Evolutionary conservation across 2,797 vertebrate species (phyloP).

Genomic region (Chrosomus eos): DNA sequence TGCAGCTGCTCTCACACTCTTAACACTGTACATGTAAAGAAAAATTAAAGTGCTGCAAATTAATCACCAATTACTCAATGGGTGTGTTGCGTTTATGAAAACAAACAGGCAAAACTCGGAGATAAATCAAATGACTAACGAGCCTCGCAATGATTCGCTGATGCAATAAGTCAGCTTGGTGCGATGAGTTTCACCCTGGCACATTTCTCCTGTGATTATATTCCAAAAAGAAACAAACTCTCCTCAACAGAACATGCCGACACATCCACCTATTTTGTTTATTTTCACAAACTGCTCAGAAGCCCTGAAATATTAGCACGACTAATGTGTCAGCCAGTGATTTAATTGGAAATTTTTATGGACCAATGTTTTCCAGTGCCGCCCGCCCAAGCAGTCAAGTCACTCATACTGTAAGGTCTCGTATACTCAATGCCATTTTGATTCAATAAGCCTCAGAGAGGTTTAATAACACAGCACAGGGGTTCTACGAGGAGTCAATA

Average conservation of each 20-base stretch:
- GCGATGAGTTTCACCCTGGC: conserved; percentile 12
- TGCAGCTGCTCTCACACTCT: conserved; percentile 62
- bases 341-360: conserved; percentile 65
- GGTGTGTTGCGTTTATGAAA: conserved; percentile 57
- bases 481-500: conserved; percentile 32
- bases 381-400: conserved; percentile 56
- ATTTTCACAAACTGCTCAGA: conserved; percentile 41
- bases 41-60: conserved; percentile 46
- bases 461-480: conserved; percentile 29
- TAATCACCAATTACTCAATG: conserved; percentile 60
- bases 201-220: background rate
- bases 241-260: conserved; percentile 37
- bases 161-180: conserved; percentile 54
- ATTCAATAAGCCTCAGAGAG: conserved; percentile 43
- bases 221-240: conserved; percentile 59
- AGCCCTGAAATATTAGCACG: conserved; percentile 42
- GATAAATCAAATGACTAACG: conserved; percentile 59
- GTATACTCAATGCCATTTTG: conserved; percentile 41
- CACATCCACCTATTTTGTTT: conserved; percentile 48
- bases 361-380: conserved; percentile 56
- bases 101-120: conserved; percentile 62
- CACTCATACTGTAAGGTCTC: conserved; percentile 44
- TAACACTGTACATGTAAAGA: conserved; percentile 62
- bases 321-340: conserved; percentile 59
- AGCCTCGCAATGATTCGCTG: conserved; percentile 52